phyloP scores from a whole-genome alignment of 2,797 vertebrate species.

The Lepilemur ruficaudatus region DNA sequence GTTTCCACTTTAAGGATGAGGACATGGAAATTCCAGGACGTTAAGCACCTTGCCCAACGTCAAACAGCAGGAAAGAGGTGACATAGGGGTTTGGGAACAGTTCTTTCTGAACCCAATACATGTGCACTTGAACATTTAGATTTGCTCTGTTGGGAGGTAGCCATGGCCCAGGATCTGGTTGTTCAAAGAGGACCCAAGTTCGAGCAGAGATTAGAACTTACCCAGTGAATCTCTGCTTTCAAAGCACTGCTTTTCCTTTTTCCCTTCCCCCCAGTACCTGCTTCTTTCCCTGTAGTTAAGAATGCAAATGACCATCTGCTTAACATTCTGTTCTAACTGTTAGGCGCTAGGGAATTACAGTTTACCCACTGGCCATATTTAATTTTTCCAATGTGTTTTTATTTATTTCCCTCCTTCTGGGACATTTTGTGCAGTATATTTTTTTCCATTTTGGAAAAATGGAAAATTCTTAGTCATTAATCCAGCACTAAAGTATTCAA shows the following conservation, averaged over 20 bases:
- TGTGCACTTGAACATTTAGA: background rate
- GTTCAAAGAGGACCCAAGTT: background rate
- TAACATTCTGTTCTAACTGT: constrained; percentile 45
- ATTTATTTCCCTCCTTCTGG: constrained; percentile 21
- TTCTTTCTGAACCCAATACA: background rate
- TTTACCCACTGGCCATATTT: constrained; percentile 42
- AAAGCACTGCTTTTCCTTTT: background rate
- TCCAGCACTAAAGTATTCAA: constrained; percentile 1
- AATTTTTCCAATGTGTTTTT: constrained; percentile 69
- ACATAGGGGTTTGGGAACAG: background rate
- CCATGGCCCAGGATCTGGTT: too few species aligned
- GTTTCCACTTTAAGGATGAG: background rate
- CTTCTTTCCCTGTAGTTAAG: background rate
- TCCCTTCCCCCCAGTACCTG: background rate
- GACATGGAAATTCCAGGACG: background rate
- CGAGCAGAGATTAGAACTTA: background rate
- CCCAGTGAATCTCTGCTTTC: background rate
- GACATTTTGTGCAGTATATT: background rate
- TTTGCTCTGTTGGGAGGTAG: background rate
- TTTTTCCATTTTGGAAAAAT: constrained; percentile 37
- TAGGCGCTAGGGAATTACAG: constrained; percentile 50
- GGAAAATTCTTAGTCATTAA: constrained; percentile 63
- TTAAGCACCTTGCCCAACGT: background rate
- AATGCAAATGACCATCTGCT: constrained; percentile 33
- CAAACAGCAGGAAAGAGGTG: background rate